Percentiles rank a stretch among this genome's conserved stretches.
These are phyloP conservation scores for Diadema setosum DNA, from an alignment of 35 echinoderm and acorn worm genomes.

Conservation along the genomic window DNA sequence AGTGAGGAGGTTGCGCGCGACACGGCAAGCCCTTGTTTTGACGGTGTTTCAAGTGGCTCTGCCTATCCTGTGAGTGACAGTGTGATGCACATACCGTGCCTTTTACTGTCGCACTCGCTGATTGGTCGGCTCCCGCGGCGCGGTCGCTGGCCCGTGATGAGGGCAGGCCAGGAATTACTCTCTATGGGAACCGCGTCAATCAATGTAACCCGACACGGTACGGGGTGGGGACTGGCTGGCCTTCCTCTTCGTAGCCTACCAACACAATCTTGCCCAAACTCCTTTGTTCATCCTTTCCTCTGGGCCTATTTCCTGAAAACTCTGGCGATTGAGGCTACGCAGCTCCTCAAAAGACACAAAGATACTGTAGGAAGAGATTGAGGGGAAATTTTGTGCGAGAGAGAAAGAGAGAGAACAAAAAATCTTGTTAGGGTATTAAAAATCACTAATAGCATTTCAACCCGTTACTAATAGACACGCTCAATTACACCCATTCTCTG, in stretches of 20 bases:
- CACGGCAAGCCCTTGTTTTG: constrained; percentile 37
- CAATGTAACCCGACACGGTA: constrained; percentile 94
- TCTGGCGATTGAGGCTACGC: neutral
- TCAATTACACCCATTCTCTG: too few species aligned
- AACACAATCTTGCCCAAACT: constrained; percentile 16
- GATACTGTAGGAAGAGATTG: neutral
- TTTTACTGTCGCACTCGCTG: constrained; percentile 84
- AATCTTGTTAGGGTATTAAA: neutral
- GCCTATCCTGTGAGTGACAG: constrained; percentile 48
- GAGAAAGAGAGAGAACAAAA: neutral
- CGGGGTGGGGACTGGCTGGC: constrained; percentile 80
- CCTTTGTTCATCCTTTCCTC: constrained; percentile 21
- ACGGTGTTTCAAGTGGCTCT: constrained; percentile 27
- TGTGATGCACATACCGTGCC: constrained; percentile 50
- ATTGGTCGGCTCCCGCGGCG: constrained; percentile 82
- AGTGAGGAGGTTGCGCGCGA: constrained; percentile 29
- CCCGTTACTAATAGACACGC: too few species aligned
- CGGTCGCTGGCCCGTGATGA: constrained; percentile 86
- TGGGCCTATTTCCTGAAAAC: neutral
- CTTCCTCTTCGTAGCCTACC: constrained; percentile 12
- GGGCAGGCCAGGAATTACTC: constrained; percentile 92
- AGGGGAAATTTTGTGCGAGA: neutral
- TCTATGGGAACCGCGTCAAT: constrained; percentile 93
- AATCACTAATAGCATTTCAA: neutral
- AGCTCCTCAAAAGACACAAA: neutral